Conservation (phyloP, 2,113 vertebrate species). For the Trematocara stigmaticum region DNA sequence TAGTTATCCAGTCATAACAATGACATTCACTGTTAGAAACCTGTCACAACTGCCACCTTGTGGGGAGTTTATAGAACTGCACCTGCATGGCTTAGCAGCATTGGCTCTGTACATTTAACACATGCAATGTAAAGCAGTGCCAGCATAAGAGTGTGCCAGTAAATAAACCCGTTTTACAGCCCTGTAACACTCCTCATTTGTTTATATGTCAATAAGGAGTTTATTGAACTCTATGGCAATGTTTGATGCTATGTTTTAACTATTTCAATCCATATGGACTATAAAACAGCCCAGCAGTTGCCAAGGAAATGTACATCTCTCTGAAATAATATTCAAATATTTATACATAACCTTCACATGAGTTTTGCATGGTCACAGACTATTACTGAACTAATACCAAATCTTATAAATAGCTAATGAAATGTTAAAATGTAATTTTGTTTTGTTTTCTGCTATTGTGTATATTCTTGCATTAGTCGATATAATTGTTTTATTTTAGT, state of each 20-base stretch:
- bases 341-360: neutral
- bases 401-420: neutral
- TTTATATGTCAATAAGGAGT: neutral
- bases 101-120: neutral
- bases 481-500: neutral
- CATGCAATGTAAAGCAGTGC: neutral
- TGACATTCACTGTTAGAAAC: neutral
- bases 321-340: neutral
- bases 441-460: neutral
- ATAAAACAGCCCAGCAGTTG: neutral
- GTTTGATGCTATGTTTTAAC: neutral
- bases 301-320: neutral
- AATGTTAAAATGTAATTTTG: neutral
- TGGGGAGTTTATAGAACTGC: constrained; percentile 11
- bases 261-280: neutral
- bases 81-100: neutral
- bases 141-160: neutral
- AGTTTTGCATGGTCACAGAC: neutral
- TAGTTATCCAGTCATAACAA: neutral
- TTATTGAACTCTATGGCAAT: neutral
- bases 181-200: neutral
- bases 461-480: neutral
- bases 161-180: neutral
- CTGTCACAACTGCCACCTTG: constrained; percentile 23
- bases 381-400: neutral